Evolutionary conservation across 2,888 invertebrate species (phyloP).

Genomic region (Trissoscelio sp.): DNA sequence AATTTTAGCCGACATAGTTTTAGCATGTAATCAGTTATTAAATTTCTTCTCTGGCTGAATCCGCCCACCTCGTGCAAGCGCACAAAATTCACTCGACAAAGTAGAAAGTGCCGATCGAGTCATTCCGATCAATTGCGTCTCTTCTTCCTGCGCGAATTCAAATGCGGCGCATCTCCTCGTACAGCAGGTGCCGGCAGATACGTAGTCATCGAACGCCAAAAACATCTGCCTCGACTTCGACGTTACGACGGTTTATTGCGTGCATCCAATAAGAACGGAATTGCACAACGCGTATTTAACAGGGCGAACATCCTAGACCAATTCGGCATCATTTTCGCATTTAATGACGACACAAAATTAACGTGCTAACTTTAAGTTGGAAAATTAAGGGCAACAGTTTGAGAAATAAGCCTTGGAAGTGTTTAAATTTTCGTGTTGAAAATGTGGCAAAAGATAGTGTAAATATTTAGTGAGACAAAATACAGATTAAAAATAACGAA

Average conservation of each 20-base stretch:
- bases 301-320: constrained; percentile 39
- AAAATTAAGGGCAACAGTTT: too few species aligned
- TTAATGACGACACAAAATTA: not conserved
- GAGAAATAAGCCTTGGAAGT: too few species aligned
- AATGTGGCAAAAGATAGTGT: too few species aligned
- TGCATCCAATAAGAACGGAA: constrained; percentile 65
- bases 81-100: constrained; percentile 25
- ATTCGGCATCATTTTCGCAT: not conserved
- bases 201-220: constrained; percentile 66
- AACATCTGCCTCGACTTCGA: constrained; percentile 66
- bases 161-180: constrained; percentile 52
- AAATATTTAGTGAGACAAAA: too few species aligned
- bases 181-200: constrained; percentile 62
- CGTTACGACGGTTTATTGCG: constrained; percentile 62
- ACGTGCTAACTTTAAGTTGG: too few species aligned
- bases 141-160: constrained; percentile 48
- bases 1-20: constrained; percentile 21
- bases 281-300: constrained; percentile 54
- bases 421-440: too few species aligned
- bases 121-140: constrained; percentile 53
- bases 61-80: not conserved
- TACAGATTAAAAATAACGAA: too few species aligned
- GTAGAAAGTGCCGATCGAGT: constrained; percentile 43
- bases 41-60: constrained; percentile 13
- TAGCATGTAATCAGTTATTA: constrained; percentile 27